Evolutionary conservation across 2,797 vertebrate species (phyloP).

Genomic region (Limnodromus scolopaceus): DNA sequence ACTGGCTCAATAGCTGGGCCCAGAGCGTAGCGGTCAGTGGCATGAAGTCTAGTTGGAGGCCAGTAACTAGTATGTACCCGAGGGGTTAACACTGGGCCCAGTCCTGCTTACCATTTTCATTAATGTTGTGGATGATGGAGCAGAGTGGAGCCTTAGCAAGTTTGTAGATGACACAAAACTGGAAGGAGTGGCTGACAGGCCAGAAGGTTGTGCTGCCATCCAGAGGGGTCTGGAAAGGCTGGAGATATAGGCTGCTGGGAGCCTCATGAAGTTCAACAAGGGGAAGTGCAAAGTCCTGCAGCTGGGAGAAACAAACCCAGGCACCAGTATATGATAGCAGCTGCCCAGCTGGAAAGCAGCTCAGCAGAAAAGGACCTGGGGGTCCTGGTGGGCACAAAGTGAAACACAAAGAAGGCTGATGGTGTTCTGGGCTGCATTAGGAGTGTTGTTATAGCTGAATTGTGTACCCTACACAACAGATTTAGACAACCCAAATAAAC

Average conservation of each 20-base stretch:
- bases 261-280: background rate
- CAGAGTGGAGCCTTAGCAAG: background rate
- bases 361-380: background rate
- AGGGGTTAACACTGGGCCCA: background rate
- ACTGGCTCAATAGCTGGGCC: background rate
- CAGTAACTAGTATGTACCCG: background rate
- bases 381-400: background rate
- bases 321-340: background rate
- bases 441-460: background rate
- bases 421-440: background rate
- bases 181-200: background rate
- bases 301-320: background rate
- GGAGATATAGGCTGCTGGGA: background rate
- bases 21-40: accelerated
- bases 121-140: background rate
- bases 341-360: background rate
- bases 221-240: background rate
- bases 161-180: background rate
- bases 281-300: background rate
- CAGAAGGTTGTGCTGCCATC: background rate
- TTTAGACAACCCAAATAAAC: background rate
- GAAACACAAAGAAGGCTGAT: background rate
- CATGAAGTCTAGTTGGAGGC: background rate
- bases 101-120: background rate
- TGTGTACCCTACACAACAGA: background rate